Evolutionary conservation across 2,888 invertebrate genomes (phyloP).

Genomic region (Heteromurus nitidus): DNA sequence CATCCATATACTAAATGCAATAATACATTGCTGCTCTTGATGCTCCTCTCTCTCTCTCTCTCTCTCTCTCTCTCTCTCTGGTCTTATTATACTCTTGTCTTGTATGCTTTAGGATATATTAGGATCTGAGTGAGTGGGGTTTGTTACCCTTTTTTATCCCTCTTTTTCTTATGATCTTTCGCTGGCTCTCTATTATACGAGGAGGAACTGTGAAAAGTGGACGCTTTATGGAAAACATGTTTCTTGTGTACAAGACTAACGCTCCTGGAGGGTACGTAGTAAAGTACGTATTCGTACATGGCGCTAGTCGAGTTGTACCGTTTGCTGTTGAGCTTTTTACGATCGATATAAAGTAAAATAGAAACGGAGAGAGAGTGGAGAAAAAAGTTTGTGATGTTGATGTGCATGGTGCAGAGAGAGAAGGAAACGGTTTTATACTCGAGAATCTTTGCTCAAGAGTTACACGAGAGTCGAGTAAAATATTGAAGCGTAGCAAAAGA

Average conservation of each 20-base stretch:
- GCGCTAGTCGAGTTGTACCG: slow-evolving; percentile 36
- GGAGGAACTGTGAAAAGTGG: no score
- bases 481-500: neutral
- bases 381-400: slow-evolving; percentile 13
- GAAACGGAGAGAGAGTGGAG: neutral
- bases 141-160: slow-evolving; percentile 48
- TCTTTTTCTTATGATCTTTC: neutral
- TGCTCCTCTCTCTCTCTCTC: neutral
- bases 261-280: neutral
- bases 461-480: neutral
- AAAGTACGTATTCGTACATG: slow-evolving; percentile 26
- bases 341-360: slow-evolving; percentile 53
- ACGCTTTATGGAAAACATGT: slow-evolving; percentile 3
- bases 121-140: slow-evolving; percentile 4
- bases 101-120: neutral
- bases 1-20: no score
- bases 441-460: neutral
- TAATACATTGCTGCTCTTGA: slow-evolving; percentile 24
- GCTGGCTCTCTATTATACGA: neutral
- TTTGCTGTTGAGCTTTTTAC: no score
- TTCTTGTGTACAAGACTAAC: slow-evolving; percentile 4
- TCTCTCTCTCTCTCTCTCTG: no score
- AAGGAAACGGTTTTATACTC: slow-evolving; percentile 1
- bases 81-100: neutral
- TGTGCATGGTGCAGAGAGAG: slow-evolving; percentile 18